Percentiles rank a stretch among this genome's conserved stretches.
phyloP scores from a whole-genome alignment of 2,888 invertebrate genomes.

The Bembecia ichneumoniformis region DNA sequence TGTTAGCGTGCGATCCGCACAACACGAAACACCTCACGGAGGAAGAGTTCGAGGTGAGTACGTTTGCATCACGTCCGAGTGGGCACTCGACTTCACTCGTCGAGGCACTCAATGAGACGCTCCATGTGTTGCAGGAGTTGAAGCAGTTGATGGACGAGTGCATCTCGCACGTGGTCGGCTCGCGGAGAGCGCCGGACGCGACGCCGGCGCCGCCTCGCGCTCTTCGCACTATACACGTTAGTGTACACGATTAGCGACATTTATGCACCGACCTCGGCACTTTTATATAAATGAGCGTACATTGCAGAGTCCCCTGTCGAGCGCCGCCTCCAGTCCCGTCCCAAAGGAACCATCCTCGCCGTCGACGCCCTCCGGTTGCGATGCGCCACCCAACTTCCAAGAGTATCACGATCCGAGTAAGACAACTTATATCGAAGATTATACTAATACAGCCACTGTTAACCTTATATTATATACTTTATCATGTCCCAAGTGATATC shows the following conservation, averaged over 20 bases:
- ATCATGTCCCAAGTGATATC: too few relatives aligned
- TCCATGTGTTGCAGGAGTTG: constrained; percentile 76
- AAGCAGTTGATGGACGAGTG: constrained; percentile 87
- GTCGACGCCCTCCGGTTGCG: constrained; percentile 6
- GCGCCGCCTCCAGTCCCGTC: not conserved
- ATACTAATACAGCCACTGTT: too few relatives aligned
- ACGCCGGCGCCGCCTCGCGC: constrained; percentile 48
- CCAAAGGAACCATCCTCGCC: constrained; percentile 5
- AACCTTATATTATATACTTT: too few relatives aligned
- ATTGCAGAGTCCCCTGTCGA: not conserved
- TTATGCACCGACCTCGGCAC: constrained; percentile 29
- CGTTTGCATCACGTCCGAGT: constrained; percentile 2
- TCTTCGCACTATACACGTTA: not conserved
- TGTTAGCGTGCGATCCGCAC: constrained; percentile 86
- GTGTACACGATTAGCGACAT: constrained; percentile 21
- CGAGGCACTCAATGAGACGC: constrained; percentile 66
- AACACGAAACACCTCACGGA: constrained; percentile 84
- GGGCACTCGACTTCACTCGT: too few relatives aligned
- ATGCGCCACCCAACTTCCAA: constrained; percentile 3
- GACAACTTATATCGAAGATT: too few relatives aligned
- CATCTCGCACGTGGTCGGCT: constrained; percentile 88
- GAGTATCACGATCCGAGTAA: not conserved
- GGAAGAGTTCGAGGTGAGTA: constrained; percentile 79
- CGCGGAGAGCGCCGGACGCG: constrained; percentile 44
- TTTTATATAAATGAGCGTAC: not conserved